A percentile compares a stretch with the other conserved stretches of the same genome.
Conservation (phyloP, 2,888 invertebrate genomes). For the Aplocera efformata region DNA sequence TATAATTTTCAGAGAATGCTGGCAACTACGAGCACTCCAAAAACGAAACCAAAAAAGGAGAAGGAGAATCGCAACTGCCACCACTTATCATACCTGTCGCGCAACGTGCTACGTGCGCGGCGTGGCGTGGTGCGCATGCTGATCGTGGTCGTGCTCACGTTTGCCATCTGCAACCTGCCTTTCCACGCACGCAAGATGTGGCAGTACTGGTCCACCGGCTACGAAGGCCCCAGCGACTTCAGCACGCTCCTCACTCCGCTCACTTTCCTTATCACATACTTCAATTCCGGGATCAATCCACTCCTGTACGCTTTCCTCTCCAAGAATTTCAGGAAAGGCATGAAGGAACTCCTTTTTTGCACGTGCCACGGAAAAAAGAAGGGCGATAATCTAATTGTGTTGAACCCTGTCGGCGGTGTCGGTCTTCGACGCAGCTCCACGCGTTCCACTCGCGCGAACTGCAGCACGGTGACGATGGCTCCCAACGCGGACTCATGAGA, state of each 20-base stretch:
- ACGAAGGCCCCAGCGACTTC: slow-evolving; percentile 86
- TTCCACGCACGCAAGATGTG: slow-evolving; percentile 94
- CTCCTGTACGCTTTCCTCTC: slow-evolving; percentile 93
- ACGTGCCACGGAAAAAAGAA: slow-evolving; percentile 62
- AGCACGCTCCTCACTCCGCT: slow-evolving; percentile 90
- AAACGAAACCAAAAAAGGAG: slow-evolving; percentile 55
- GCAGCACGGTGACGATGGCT: slow-evolving; percentile 77
- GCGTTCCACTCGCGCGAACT: slow-evolving; percentile 75
- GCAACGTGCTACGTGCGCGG: slow-evolving; percentile 88
- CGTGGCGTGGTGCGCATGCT: slow-evolving; percentile 94
- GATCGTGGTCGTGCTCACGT: slow-evolving; percentile 92
- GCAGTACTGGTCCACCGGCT: slow-evolving; percentile 89
- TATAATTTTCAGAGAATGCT: slow-evolving; percentile 33
- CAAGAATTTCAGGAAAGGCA: slow-evolving; percentile 90
- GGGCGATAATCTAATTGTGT: slow-evolving; percentile 63
- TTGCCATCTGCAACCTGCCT: slow-evolving; percentile 93
- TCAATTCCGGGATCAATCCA: slow-evolving; percentile 95
- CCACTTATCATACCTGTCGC: slow-evolving; percentile 85
- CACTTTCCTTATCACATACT: slow-evolving; percentile 92
- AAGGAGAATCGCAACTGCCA: slow-evolving; percentile 77
- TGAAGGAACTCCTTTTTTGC: slow-evolving; percentile 89
- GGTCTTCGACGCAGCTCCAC: slow-evolving; percentile 72
- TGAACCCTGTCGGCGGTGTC: slow-evolving; percentile 67
- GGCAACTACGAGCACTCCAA: slow-evolving; percentile 36
- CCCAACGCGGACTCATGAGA: slow-evolving; percentile 76